Base-by-base conservation (phyloP, 2,113 vertebrate species). In the Periophthalmus modestus region DNA sequence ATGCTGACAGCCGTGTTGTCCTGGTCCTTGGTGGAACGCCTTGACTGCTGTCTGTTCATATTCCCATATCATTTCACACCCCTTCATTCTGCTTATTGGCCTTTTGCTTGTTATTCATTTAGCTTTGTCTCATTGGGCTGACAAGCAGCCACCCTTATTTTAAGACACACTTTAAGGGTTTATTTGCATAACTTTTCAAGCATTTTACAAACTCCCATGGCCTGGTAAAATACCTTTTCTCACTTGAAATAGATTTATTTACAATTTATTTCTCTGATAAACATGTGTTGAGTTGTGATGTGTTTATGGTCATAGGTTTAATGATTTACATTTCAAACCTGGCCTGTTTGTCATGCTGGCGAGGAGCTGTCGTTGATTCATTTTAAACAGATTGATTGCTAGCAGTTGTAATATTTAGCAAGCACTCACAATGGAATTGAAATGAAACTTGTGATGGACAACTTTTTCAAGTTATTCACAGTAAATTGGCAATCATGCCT, bases 1-100 rank as follows among this genome's bases (percentile, higher is more conserved):
- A 82, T 83, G 76, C 74, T 87, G 89, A 88, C 89, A 89, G 83
- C 77, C 74, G 68, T 81, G 85, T 82, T 79, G 70, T 81, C 83
- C 85, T 62, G 78, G 59, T 83, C 75, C 73, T 89, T 78, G 71
- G 78, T 83, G 83, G 62, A 78, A 39, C 79, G 79, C 75, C 83
- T 68, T 66, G 39, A 81, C 82, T 78, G 85, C 81, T 86, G 87
- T 88, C 90, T 88, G 85, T 75, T 87, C 78, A 71, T 77, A 79
- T 89, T 87, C 84, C 78, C 78, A 69, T 77, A 82, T 85, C 66
- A 85, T 86, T 90, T 92, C 82, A 89, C 85, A 90, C 82, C 72
- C 79, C 80, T 86, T 87, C 75, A 83, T 86, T 89, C 77, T 80
- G 82, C 85, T 83, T 79, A 87, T 89, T 89, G 80, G 85, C 74